Evolutionary conservation across 2,113 vertebrate species (phyloP), one percentile per base, ranked within the genome.

Genomic region (Pyrgilauda ruficollis): DNA sequence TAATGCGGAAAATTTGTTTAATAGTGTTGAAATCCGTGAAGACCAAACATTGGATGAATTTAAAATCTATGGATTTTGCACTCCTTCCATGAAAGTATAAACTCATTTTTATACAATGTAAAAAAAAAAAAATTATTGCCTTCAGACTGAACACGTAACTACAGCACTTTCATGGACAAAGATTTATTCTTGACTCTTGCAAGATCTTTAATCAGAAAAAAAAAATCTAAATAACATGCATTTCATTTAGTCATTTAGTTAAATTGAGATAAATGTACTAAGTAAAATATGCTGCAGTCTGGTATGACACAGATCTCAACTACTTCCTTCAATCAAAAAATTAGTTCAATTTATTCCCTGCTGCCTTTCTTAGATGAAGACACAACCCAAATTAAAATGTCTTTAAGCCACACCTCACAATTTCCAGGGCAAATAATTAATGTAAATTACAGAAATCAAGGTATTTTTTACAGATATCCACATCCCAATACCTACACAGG

Each of bases 391-490:
- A 49, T 52, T 49, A 53, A 58, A 69, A n/a, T 28, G 15, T 15
- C 50, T 44, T 84, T 49, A 87, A 66, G 11, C 13, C 24, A 49
- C 12, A 35, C 13, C 7, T 76, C 46, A 30, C 13, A 3, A 47
- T 37, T 75, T 76, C 30, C n/a, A 89, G 35, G 16, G 10, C 5
- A 72, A 92, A 80, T 14, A 30, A 41, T 68, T 13, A 9, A 33
- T 5, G 19, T 8, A 68, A 77, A 52, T 64, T 14, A 84, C 8
- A 69, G 64, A 69, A 95, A 23, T 47, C 15, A 13, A 7, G 13
- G 10, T 35, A 31, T 55, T 76, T 2, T 1, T 73, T 66, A 41
- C 0, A 1, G 22, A 31, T 41, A 11, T 44, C 14, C 41, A 41
- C 2, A n/a, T 47, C 4, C 20, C 18, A 15, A 43, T 31, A 66